A percentile compares a stretch with the other conserved stretches of the same genome.
These are phyloP conservation scores for Acromyrmex echinatior DNA, from an alignment of 1,140 invertebrate genomes.

Conservation along the genomic window DNA sequence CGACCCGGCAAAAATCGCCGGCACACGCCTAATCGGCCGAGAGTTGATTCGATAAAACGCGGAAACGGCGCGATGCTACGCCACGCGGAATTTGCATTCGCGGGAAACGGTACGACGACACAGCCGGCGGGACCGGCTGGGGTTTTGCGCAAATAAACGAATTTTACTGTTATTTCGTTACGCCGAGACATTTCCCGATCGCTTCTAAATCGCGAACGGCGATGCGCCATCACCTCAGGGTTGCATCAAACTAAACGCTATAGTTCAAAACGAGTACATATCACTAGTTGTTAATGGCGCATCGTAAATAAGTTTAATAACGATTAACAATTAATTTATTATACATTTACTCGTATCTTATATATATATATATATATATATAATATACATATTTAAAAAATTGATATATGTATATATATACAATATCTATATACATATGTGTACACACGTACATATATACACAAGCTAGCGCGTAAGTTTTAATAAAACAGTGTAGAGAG, in stretches of 20 bases:
- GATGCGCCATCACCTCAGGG: slow-evolving; percentile 60
- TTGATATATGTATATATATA: slow-evolving; percentile 69
- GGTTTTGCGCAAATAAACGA: background rate
- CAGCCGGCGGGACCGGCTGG: slow-evolving; percentile 30
- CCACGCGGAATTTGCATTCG: slow-evolving; percentile 57
- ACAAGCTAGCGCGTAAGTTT: slow-evolving; percentile 70
- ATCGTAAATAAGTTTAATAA: slow-evolving; percentile 69
- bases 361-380: slow-evolving; percentile 67
- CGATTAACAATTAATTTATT: slow-evolving; percentile 78
- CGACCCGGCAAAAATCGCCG: slow-evolving; percentile 72
- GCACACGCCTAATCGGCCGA: slow-evolving; percentile 70
- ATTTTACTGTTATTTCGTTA: background rate
- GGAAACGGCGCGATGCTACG: slow-evolving; percentile 58
- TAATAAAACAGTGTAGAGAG: slow-evolving; percentile 55
- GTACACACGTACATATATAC: slow-evolving; percentile 63
- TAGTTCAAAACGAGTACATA: slow-evolving; percentile 81
- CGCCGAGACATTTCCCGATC: slow-evolving; percentile 25
- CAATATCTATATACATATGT: slow-evolving; percentile 70
- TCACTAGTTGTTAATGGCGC: slow-evolving; percentile 75
- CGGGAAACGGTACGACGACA: background rate
- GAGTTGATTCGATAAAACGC: slow-evolving; percentile 71
- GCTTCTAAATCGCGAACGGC: slow-evolving; percentile 27
- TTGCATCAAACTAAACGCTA: slow-evolving; percentile 77
- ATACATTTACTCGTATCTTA: slow-evolving; percentile 77
- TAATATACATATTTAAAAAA: slow-evolving; percentile 64